phyloP scores from a whole-genome alignment of 2,113 vertebrate genomes.

The Chloroceryle aenea region DNA sequence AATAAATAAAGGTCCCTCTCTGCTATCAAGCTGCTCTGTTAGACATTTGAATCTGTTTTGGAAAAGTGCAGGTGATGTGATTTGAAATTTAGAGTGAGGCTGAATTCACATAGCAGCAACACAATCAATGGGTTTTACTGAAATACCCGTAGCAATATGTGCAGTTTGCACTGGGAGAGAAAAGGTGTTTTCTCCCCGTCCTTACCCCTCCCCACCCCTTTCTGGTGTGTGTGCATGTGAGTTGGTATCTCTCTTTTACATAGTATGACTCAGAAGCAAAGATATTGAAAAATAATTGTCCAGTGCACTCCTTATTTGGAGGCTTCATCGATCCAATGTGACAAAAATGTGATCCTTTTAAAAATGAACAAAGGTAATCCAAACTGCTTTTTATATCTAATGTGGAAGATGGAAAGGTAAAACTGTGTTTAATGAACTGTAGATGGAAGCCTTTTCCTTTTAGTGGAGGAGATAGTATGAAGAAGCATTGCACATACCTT shows the following conservation, averaged over 20 bases:
- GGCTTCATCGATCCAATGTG: background rate
- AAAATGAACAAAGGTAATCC: background rate
- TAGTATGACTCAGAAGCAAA: background rate
- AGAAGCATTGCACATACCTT: background rate
- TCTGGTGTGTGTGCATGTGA: background rate
- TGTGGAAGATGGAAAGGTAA: background rate
- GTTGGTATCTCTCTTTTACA: background rate
- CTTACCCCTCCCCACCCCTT: background rate
- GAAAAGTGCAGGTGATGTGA: slow-evolving; percentile 43
- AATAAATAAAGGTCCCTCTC: slow-evolving; percentile 35
- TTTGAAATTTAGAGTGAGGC: slow-evolving; percentile 40
- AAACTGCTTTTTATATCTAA: background rate
- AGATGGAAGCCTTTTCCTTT: slow-evolving; percentile 41
- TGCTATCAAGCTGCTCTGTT: slow-evolving; percentile 53
- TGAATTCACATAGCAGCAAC: background rate
- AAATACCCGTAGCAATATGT: background rate
- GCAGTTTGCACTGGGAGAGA: background rate
- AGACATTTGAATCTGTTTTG: slow-evolving; percentile 71
- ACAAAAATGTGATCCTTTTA: background rate
- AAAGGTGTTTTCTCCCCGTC: background rate
- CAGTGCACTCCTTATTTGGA: background rate
- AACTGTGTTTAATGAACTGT: background rate
- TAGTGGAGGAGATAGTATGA: background rate
- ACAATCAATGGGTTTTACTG: background rate
- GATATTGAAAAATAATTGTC: background rate